Conservation (phyloP, 2,113 vertebrate species). For the Procapra przewalskii region DNA sequence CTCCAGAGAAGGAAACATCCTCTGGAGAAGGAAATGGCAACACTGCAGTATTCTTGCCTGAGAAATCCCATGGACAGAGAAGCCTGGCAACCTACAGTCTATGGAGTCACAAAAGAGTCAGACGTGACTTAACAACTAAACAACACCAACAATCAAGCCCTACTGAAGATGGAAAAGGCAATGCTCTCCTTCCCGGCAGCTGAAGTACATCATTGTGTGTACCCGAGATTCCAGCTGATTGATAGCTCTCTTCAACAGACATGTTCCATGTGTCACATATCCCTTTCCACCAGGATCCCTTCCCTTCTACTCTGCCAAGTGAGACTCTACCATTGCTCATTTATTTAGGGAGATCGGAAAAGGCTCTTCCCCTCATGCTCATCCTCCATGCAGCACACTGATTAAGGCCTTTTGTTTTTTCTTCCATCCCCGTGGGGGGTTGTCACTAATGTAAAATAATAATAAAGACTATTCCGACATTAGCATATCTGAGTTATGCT, state of each 20-base stretch:
- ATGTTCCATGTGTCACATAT: background rate
- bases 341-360: background rate
- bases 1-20: background rate
- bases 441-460: background rate
- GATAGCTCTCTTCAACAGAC: background rate
- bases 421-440: background rate
- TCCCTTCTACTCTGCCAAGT: background rate
- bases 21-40: background rate
- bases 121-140: background rate
- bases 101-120: background rate
- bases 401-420: background rate
- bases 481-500: background rate
- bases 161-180: background rate
- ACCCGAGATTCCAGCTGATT: background rate
- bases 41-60: background rate
- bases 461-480: background rate
- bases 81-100: background rate
- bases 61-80: background rate
- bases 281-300: background rate
- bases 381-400: background rate
- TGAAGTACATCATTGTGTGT: background rate
- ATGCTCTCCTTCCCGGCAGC: background rate
- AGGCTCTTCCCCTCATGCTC: rapidly evolving
- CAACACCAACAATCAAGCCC: background rate
- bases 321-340: background rate